phyloP scores from a whole-genome alignment of 2,797 vertebrate genomes.

The Petrocephalus sullivani region DNA sequence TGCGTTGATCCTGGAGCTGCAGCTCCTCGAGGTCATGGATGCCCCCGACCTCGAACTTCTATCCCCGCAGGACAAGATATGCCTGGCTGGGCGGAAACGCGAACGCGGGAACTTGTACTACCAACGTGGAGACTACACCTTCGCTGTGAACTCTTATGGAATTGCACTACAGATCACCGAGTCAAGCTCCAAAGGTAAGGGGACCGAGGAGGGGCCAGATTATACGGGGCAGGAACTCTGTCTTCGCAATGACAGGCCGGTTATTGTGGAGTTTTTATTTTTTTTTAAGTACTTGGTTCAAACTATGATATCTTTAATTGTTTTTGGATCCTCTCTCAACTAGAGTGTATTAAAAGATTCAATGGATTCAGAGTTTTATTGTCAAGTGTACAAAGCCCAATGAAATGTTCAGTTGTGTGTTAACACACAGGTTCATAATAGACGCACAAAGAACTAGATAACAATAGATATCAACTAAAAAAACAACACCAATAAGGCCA shows the following conservation, averaged over 20 bases:
- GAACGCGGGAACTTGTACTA: slow-evolving; percentile 85
- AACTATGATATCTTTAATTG: neutral
- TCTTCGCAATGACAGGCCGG: neutral
- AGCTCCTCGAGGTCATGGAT: slow-evolving; percentile 67
- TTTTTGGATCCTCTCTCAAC: neutral
- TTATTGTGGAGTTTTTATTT: neutral
- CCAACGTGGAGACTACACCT: slow-evolving; percentile 80
- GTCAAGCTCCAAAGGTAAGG: slow-evolving; percentile 82
- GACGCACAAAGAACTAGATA: neutral
- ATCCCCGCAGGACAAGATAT: slow-evolving; percentile 68
- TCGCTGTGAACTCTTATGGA: slow-evolving; percentile 89
- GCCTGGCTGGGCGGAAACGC: slow-evolving; percentile 75
- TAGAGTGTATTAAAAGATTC: neutral
- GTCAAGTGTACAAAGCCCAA: neutral
- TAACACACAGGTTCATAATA: neutral
- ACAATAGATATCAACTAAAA: neutral
- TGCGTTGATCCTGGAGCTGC: slow-evolving; percentile 73
- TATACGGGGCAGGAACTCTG: neutral
- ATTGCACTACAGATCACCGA: slow-evolving; percentile 80
- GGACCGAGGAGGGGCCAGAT: neutral
- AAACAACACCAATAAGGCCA: neutral
- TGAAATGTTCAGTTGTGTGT: neutral
- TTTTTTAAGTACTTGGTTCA: neutral
- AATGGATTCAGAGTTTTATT: neutral
- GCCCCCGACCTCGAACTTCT: slow-evolving; percentile 79